A percentile compares a stretch with the other conserved stretches of the same genome.
Conservation (phyloP, 2,888 invertebrate genomes). For the Empis stercorea region DNA sequence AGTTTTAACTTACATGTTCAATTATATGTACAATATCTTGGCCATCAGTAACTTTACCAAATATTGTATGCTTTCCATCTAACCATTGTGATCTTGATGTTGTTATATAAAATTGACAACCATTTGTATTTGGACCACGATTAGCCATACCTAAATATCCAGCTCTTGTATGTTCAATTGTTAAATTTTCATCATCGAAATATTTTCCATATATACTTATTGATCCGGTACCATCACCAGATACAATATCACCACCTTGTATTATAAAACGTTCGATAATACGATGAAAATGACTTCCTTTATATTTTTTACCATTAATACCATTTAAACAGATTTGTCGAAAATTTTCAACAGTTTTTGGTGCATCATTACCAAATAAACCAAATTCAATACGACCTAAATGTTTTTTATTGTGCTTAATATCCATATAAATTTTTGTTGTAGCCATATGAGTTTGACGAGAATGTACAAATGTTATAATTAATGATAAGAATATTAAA, state of each 20-base stretch:
- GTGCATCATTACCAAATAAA: constrained; percentile 65
- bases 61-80: constrained; percentile 76
- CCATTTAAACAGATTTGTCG: constrained; percentile 64
- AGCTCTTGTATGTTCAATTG: constrained; percentile 62
- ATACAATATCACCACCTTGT: constrained; percentile 81
- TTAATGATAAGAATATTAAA: neutral
- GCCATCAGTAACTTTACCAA: constrained; percentile 74
- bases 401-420: constrained; percentile 56
- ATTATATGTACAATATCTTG: constrained; percentile 71
- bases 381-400: constrained; percentile 72
- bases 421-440: constrained; percentile 60
- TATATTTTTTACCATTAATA: constrained; percentile 62
- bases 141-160: constrained; percentile 92
- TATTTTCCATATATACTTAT: constrained; percentile 74
- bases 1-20: constrained; percentile 43
- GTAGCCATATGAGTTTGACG: neutral
- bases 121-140: constrained; percentile 76
- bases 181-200: constrained; percentile 79
- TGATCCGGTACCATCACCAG: constrained; percentile 66
- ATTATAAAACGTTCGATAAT: constrained; percentile 84
- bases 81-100: constrained; percentile 77
- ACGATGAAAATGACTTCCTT: constrained; percentile 68
- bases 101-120: constrained; percentile 92
- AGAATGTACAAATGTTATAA: neutral
- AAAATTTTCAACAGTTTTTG: constrained; percentile 80